These are phyloP conservation scores for Anoplopoma fimbria DNA, from an alignment of 2,113 vertebrate genomes.

Conservation along the genomic window DNA sequence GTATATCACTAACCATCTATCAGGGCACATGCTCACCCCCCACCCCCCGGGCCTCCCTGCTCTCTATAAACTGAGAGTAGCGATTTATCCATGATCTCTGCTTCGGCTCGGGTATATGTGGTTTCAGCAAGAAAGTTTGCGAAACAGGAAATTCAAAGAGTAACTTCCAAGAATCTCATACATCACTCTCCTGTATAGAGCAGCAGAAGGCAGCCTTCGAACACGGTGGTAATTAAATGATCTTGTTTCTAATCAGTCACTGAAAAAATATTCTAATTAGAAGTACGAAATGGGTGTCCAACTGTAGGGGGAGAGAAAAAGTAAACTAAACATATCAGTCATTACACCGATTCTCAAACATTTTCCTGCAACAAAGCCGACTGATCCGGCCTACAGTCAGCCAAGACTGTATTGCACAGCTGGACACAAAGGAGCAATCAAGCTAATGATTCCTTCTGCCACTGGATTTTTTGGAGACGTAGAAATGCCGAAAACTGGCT, in stretches of 20 bases:
- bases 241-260: constrained; percentile 42
- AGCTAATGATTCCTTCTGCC: constrained; percentile 36
- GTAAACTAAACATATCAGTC: constrained; percentile 10
- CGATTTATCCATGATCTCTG: constrained; percentile 47
- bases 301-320: neutral
- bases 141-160: constrained; percentile 34
- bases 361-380: constrained; percentile 27
- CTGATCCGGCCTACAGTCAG: constrained; percentile 35
- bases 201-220: neutral
- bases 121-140: constrained; percentile 58
- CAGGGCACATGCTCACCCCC: constrained; percentile 40
- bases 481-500: constrained; percentile 8
- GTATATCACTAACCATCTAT: constrained; percentile 67
- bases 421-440: constrained; percentile 39
- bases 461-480: neutral
- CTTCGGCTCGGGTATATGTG: constrained; percentile 11
- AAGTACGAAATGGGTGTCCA: constrained; percentile 22
- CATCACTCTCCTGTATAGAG: constrained; percentile 3
- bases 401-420: constrained; percentile 42
- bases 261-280: constrained; percentile 19
- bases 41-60: constrained; percentile 21
- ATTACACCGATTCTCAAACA: constrained; percentile 10
- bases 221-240: constrained; percentile 18
- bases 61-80: constrained; percentile 44
- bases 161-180: constrained; percentile 35